Percentiles rank a stretch among this genome's conserved stretches.
Evolutionary conservation across 2,888 invertebrate species (phyloP).

Genomic region (Eueremaeus valkanovi): DNA sequence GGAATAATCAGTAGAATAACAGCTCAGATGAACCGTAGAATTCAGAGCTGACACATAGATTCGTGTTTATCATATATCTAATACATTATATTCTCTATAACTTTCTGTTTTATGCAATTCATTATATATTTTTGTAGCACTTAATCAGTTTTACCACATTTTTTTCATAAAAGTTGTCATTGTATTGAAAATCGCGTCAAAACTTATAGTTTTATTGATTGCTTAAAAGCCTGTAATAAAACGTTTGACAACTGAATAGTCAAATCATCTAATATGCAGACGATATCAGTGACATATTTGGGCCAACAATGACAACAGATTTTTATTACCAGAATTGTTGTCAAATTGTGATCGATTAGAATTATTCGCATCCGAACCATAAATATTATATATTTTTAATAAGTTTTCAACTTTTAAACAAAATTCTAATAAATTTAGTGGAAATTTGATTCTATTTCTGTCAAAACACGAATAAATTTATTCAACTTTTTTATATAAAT

Average conservation of each 20-base stretch:
- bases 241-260: background rate
- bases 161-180: background rate
- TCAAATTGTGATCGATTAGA: background rate
- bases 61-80: background rate
- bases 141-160: background rate
- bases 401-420: no score
- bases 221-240: background rate
- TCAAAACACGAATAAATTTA: no score
- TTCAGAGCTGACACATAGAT: background rate
- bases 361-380: no score
- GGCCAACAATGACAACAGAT: conserved; percentile 3
- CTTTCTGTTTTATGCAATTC: no score
- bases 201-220: background rate
- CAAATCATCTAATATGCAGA: background rate
- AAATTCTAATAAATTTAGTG: no score
- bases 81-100: no score
- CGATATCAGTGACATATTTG: background rate
- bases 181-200: background rate
- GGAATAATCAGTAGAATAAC: background rate
- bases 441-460: no score
- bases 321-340: background rate
- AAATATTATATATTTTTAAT: no score
- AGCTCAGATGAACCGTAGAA: conserved; percentile 1
- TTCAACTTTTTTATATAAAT: no score
- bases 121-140: no score